Evolutionary conservation across 2,888 invertebrate genomes (phyloP).

Genomic region (Carcina quercana): DNA sequence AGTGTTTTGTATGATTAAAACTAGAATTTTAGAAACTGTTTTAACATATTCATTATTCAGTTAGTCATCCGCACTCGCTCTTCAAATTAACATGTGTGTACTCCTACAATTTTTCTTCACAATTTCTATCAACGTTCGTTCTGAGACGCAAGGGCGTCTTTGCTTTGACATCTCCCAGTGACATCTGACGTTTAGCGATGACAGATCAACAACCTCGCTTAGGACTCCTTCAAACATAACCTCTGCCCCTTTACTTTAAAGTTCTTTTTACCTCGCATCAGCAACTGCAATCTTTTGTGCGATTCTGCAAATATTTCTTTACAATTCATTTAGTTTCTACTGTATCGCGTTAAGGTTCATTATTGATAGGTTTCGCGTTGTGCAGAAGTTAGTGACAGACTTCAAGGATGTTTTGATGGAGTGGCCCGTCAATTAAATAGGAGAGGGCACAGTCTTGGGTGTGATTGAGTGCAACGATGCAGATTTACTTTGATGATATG

Average conservation of each 20-base stretch:
- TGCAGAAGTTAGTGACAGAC: slow-evolving; percentile 28
- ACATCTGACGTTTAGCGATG: slow-evolving; percentile 53
- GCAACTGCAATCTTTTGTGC: slow-evolving; percentile 23
- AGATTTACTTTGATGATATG: slow-evolving; percentile 49
- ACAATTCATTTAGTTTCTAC: slow-evolving; percentile 24
- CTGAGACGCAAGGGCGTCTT: slow-evolving; percentile 40
- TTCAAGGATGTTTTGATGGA: slow-evolving; percentile 65
- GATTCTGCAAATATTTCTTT: slow-evolving; percentile 30
- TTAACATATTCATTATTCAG: too few relatives aligned
- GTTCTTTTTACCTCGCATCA: slow-evolving; percentile 19
- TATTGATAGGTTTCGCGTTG: slow-evolving; percentile 21
- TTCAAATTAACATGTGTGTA: too few relatives aligned
- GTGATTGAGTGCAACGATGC: slow-evolving; percentile 68
- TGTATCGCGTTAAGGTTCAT: slow-evolving; percentile 28
- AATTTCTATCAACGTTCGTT: slow-evolving; percentile 29
- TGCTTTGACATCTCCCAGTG: slow-evolving; percentile 44
- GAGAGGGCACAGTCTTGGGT: slow-evolving; percentile 53
- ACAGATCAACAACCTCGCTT: slow-evolving; percentile 39
- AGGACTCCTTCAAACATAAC: too few relatives aligned
- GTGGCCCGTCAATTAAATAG: slow-evolving; percentile 68
- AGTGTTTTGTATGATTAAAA: too few relatives aligned
- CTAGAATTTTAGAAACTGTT: too few relatives aligned
- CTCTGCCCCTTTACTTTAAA: slow-evolving; percentile 20
- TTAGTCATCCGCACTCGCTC: background rate
- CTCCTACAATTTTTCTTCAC: slow-evolving; percentile 26